Base-by-base conservation (phyloP, 2,113 vertebrate species). In the Festucalex cinctus region DNA sequence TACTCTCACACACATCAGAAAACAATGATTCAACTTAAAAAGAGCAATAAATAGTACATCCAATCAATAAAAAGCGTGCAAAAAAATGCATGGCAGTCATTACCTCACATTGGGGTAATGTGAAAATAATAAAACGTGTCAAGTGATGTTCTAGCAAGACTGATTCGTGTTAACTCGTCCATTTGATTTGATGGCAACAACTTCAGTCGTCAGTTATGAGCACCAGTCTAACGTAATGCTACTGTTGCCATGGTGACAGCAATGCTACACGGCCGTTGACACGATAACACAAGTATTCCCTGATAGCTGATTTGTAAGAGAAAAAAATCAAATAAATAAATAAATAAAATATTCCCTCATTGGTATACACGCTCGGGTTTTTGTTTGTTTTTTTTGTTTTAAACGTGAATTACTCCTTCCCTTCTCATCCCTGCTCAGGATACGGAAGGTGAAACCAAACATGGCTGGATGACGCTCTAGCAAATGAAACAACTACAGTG, bases 31-130 rank as follows among this genome's bases (percentile, higher is more conserved):
- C 71, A 69, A 77, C 84, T 74, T 70, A 76, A 32, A 73, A 41
- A 62, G 56, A 76, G 69, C 74, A 83, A 83, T 81, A 87, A 88
- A 80, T 76, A 81, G 70, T n/a, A 87, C 82, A 84, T 75, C 86
- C 73, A 87, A 86, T 80, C 86, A 86, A 82, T 89, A 58, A 84
- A 82, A 26, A 63, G 59, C 63, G 72, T 80, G 68, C 37, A 72
- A 77, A 82, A 66, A 74, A 79, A 83, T 73, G 71, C 76, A 79
- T 78, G 74, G 70, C 43, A 43, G 69, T 48, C 24, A 54, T 69
- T 63, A 83, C 69, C 54, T 78, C 63, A 79, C 61, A 61, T 75
- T 43, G 39, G 41, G 60, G 63, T 26, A 41, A 70, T 63, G 68
- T 22, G 37, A 41, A 66, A 51, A 44, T 9, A 60, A 57, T 16